These are phyloP conservation scores for Caenorhabditis latens DNA, from an alignment of 1,140 invertebrate genomes.

Conservation along the genomic window DNA sequence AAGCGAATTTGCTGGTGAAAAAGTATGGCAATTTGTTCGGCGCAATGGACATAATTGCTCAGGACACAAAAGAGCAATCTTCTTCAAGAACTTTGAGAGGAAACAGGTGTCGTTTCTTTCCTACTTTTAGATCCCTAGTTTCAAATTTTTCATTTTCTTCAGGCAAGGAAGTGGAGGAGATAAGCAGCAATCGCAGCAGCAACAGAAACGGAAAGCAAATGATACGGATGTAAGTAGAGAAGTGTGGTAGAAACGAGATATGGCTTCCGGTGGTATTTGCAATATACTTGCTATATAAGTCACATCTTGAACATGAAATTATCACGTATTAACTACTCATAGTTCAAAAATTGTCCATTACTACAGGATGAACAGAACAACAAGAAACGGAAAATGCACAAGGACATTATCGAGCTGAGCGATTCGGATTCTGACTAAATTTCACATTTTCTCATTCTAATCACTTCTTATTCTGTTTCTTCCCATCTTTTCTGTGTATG, in stretches of 20 bases:
- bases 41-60: slow-evolving; percentile 45
- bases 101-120: neutral
- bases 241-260: neutral
- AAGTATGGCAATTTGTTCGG: slow-evolving; percentile 25
- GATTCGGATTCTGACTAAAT: no score
- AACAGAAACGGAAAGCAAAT: neutral
- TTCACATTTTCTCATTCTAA: neutral
- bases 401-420: no score
- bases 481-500: neutral
- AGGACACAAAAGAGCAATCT: slow-evolving; percentile 9
- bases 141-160: neutral
- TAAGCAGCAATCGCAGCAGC: neutral
- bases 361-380: no score
- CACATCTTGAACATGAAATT: no score
- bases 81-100: slow-evolving; percentile 28
- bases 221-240: slow-evolving; percentile 11
- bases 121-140: neutral
- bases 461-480: neutral
- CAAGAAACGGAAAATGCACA: no score
- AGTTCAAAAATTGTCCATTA: no score
- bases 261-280: neutral
- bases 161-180: slow-evolving; percentile 12
- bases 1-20: neutral
- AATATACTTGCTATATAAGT: no score
- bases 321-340: no score